Conservation (phyloP, 2,113 vertebrate genomes). For the Phodopus roborovskii region DNA sequence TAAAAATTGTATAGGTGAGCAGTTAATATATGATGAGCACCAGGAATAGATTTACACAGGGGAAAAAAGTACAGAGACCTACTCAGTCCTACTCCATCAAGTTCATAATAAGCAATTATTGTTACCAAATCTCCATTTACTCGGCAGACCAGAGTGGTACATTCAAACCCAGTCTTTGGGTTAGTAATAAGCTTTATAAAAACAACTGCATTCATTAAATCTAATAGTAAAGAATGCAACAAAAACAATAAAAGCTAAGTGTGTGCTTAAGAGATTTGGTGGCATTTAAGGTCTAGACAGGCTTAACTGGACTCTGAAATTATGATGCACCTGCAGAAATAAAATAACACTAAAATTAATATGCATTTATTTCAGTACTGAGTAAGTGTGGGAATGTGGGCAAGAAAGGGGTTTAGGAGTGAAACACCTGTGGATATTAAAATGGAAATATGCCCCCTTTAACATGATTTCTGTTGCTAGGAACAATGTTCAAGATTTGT, state of each 20-base stretch:
- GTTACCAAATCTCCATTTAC: slow-evolving; percentile 81
- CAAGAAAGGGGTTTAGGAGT: slow-evolving; percentile 74
- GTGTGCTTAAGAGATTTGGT: slow-evolving; percentile 78
- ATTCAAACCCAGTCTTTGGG: slow-evolving; percentile 75
- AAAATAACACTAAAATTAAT: slow-evolving; percentile 83
- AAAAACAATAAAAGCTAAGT: slow-evolving; percentile 82
- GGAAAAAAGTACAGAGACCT: slow-evolving; percentile 67
- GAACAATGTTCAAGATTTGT: slow-evolving; percentile 74
- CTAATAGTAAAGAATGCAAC: slow-evolving; percentile 79
- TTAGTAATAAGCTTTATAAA: slow-evolving; percentile 79
- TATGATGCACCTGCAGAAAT: slow-evolving; percentile 82
- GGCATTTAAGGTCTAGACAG: slow-evolving; percentile 82
- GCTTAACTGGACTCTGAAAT: slow-evolving; percentile 77
- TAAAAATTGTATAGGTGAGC: neutral
- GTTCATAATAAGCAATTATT: slow-evolving; percentile 80
- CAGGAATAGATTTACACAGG: slow-evolving; percentile 34
- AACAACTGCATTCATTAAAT: slow-evolving; percentile 77
- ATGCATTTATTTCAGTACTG: slow-evolving; percentile 80
- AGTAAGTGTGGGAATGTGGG: slow-evolving; percentile 56
- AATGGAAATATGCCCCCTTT: slow-evolving; percentile 66
- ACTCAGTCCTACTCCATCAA: slow-evolving; percentile 73
- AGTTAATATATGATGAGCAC: neutral
- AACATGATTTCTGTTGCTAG: slow-evolving; percentile 70
- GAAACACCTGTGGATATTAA: slow-evolving; percentile 83
- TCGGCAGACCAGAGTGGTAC: slow-evolving; percentile 71